A percentile compares a stretch with the other conserved stretches of the same genome.
Conservation (phyloP, 2,113 vertebrate genomes). For the Erythrocercus mccallii region DNA sequence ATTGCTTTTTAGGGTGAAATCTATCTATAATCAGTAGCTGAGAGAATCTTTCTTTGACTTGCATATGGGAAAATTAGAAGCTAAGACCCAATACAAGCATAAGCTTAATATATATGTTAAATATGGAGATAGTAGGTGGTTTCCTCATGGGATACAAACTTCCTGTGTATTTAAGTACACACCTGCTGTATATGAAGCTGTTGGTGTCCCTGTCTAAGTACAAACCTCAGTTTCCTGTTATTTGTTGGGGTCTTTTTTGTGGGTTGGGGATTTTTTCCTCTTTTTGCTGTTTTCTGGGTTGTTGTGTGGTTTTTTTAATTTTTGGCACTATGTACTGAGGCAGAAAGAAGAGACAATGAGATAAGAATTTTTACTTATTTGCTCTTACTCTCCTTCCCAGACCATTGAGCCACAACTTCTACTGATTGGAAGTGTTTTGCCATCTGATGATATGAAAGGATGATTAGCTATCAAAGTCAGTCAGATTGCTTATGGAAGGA, state of each 20-base stretch:
- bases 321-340: neutral
- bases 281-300: neutral
- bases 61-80: neutral
- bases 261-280: accelerated
- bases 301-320: neutral
- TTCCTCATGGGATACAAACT: neutral
- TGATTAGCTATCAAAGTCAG: neutral
- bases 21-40: neutral
- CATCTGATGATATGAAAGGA: neutral
- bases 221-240: neutral
- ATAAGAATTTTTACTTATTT: neutral
- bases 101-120: neutral
- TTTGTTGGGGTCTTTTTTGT: neutral
- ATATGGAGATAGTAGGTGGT: neutral
- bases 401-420: neutral
- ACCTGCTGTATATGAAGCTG: neutral
- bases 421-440: neutral
- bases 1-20: neutral
- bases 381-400: neutral
- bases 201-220: neutral
- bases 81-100: neutral
- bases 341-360: neutral
- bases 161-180: neutral
- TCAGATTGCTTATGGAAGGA: neutral
- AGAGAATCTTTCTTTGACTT: neutral